These are phyloP conservation scores for Rostratula benghalensis DNA, from an alignment of 2,113 vertebrate genomes.

Conservation along the genomic window DNA sequence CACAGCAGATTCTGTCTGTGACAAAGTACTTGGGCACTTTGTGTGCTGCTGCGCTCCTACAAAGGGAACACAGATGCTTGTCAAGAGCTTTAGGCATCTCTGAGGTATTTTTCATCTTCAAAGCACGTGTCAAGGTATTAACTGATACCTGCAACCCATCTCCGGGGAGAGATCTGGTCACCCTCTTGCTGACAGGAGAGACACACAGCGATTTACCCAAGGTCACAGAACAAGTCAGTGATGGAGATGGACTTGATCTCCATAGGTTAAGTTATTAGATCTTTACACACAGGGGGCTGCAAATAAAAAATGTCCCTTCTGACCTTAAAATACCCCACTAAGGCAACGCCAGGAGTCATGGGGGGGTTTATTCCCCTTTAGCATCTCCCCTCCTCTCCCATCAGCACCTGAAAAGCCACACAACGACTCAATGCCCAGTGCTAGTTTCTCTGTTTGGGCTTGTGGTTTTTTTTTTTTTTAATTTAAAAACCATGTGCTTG, in stretches of 20 bases:
- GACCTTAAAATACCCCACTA: not conserved
- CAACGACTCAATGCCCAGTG: not conserved
- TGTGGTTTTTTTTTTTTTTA: not conserved
- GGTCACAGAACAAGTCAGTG: not conserved
- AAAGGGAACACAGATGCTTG: not conserved
- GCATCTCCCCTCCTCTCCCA: not conserved
- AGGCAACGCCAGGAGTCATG: not conserved
- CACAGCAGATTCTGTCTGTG: not conserved
- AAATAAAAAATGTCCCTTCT: not conserved
- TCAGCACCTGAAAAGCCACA: not conserved
- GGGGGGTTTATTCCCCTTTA: not conserved
- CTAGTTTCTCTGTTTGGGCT: not conserved
- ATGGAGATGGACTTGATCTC: not conserved
- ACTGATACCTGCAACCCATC: not conserved
- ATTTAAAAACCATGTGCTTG: not conserved
- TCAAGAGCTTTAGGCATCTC: constrained; percentile 5
- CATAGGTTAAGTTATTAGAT: not conserved
- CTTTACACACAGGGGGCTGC: not conserved
- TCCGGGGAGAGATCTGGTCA: not conserved
- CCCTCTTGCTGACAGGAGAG: not conserved
- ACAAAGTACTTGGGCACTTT: not conserved
- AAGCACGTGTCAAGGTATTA: not conserved
- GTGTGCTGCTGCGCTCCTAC: not conserved
- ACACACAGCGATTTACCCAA: not conserved
- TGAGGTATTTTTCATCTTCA: not conserved